Evolutionary conservation across 2,888 invertebrate species (phyloP), one percentile per base, ranked within the genome.

Genomic region (Drosophila differens): DNA sequence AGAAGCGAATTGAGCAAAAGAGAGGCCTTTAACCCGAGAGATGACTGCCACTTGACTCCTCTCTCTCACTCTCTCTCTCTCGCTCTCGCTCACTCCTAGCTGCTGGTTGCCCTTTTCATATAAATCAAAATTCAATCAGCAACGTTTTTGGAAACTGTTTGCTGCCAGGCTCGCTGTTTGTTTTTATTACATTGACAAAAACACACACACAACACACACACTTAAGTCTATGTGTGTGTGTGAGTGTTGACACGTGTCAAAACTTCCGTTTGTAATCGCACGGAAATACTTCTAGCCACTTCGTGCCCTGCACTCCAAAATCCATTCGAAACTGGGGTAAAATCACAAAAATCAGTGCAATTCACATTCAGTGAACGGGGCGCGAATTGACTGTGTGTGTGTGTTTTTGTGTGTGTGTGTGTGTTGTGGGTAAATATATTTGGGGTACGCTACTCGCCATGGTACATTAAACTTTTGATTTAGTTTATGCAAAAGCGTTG

Each of bases 61-160:
- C 47, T 16, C 16, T 25, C 41, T 2, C 14, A 0, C 28, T 53
- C 55, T n/a, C 49, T 54, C 30, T 35, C 58, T 49, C 37, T 41
- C 58, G 19, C 60, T 19, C 35, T 19, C 28, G 37, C 33, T 32
- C 25, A 14, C 35, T 28, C 19, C 30, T 16, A 22, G 33, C 22
- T 57, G n/a, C 30, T 25, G 12, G 4, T 39, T 37, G 37, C 55
- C 33, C 25, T 30, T 49, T 51, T 53, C 61, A 83, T 79, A 88
- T 91, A 91, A 91, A 91, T 91, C 91, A 92, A 88, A 92, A 88
- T 86, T 90, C 91, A 92, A 91, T 90, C 90, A 92, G 85, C 75
- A 79, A 69, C 74, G 71, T 68, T 80, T 70, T 79, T 67, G 76
- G 69, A 65, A 30, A 68, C 68, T 68, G 67, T 61, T 76, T 65